Conservation (phyloP, 2,113 vertebrate species). For the Circaetus gallicus region DNA sequence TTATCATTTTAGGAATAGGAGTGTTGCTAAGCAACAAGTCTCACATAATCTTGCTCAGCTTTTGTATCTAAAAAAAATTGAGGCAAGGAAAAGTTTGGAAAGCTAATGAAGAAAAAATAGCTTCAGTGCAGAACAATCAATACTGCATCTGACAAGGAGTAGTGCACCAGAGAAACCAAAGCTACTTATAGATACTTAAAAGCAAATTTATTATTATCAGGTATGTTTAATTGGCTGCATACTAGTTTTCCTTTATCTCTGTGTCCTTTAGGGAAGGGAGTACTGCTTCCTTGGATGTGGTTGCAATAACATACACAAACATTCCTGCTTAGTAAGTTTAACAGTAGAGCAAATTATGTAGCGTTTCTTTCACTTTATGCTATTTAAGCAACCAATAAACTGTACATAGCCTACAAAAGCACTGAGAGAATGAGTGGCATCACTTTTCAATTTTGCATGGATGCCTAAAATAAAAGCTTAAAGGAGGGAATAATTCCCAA, state of each 20-base stretch:
- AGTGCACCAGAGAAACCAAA: constrained; percentile 4
- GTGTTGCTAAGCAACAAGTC: constrained; percentile 72
- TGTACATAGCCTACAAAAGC: neutral
- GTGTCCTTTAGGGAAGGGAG: neutral
- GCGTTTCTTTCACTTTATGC: constrained; percentile 8
- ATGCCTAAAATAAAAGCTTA: neutral
- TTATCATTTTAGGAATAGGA: constrained; percentile 44
- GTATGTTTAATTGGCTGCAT: constrained; percentile 49
- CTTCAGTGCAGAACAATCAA: constrained; percentile 67
- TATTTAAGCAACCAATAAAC: constrained; percentile 29
- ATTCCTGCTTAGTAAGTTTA: neutral
- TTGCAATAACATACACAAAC: neutral
- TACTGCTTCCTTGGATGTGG: neutral
- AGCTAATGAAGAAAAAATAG: constrained; percentile 72
- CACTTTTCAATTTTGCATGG: neutral
- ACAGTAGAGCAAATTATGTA: neutral
- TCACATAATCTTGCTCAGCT: constrained; percentile 61
- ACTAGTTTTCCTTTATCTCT: neutral
- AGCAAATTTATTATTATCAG: constrained; percentile 57
- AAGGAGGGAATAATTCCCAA: neutral
- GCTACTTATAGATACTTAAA: constrained; percentile 46
- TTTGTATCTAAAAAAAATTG: constrained; percentile 70
- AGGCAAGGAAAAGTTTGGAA: constrained; percentile 71
- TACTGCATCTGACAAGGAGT: constrained; percentile 49
- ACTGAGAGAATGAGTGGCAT: neutral